Base-by-base conservation (phyloP, 2,113 vertebrate genomes). In the Numenius arquata region DNA sequence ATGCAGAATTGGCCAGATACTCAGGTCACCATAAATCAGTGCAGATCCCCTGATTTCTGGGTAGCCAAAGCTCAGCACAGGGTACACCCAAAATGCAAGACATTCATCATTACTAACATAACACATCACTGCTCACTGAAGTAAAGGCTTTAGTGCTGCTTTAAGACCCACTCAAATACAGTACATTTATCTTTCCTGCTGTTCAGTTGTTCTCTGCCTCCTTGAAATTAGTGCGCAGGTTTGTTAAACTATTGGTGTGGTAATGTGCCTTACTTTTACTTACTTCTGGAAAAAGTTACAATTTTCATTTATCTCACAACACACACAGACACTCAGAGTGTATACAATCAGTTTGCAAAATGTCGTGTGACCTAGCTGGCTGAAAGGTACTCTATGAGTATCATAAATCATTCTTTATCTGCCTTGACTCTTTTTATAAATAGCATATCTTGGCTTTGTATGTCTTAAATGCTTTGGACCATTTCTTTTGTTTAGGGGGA, bases 341-440 rank as follows among this genome's bases (percentile, higher is more conserved):
- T 26, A 61, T 7, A 56, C 40, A 41, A 75, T 81, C 36, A 76
- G 74, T 47, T 48, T 83, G 68, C 50, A 93, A 85, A 91, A 73
- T n/a, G 45, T 9, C 5, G 6, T 58, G 56, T 92, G 92, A 90
- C 66, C 94, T 40, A 81, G 85, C 47, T 53, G 61, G 77, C 66
- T 94, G 94, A 76, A 92, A 82, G 74, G 88, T 89, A 34, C 61
- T 89, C 67, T 91, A 10, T 14, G 74, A 94, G 84, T 36, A 87
- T 72, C 88, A 93, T 92, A 94, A 96, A 96, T 96, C 89, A 84
- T 91, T 83, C 75, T 76, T 96, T 95, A 97, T 95, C 95, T 92
- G 32, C 61, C 43, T 59, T 71, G 45, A 29, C 66, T 90, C 27
- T 76, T 93, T 92, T 88, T 91, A 95, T 89, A 91, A 96, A 91